Base-by-base conservation (phyloP, 2,797 vertebrate genomes). In the Pogonophryne albipinna region DNA sequence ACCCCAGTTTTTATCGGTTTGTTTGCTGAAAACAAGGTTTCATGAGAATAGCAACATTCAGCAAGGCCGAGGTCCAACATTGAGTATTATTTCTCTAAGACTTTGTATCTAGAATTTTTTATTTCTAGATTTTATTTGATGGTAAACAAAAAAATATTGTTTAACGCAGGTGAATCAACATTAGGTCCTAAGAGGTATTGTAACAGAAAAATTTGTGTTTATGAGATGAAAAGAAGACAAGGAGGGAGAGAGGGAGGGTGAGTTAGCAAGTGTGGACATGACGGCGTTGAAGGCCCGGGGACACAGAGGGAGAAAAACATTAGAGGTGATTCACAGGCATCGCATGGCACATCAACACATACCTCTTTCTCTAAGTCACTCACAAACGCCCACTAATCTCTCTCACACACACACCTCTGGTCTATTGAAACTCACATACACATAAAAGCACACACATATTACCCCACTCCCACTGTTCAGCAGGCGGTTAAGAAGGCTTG, bases 301-400 rank as follows among this genome's bases (percentile, higher is more conserved):
- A 90, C 89, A 88, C 17, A 66, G 83, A 91, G 85, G 55, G 78
- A 92, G 87, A 94, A 94, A 95, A 95, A 94, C 93, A 94, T 95
- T 94, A 94, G 86, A 79, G 82, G 85, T 88, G 86, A 94, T 92
- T 93, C 90, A 89, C 84, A 92, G 85, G 86, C 84, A 90, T 91
- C 63, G 58, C 88, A 86, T 90, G 87, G 85, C 83, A 91, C 82
- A 95, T 93, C 85, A 88, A 91, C 91, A 86, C 92, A 92, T 92
- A 92, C 90, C 89, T 92, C 79, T 76, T 86, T 73, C 83, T 82
- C 79, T 77, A 86, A 91, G 76, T 90, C 90, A 85, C 85, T 88
- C 87, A 80, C 77, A 85, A 84, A 86, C 59, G 58, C 78, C 41
- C 79, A 83, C 73, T 88, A 87, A 90, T 91, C 91, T 82, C 85